Percentiles rank a stretch among this genome's conserved stretches.
phyloP scores from a whole-genome alignment of 1,140 invertebrate genomes.

The Brachionus asplanchnoidis region DNA sequence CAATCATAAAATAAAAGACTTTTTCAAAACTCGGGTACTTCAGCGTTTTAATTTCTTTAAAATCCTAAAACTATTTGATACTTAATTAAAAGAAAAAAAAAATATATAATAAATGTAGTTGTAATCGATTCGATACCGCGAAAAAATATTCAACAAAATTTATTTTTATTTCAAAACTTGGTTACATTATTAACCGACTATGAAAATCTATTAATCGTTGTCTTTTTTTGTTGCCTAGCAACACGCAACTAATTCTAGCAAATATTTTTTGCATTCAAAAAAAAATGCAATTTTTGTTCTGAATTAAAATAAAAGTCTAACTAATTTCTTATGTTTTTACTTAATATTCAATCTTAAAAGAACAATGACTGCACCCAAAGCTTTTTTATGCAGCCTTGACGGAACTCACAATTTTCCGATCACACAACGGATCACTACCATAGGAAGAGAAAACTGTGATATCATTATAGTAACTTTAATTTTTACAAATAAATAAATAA shows the following conservation, averaged over 20 bases:
- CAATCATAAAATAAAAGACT: not conserved
- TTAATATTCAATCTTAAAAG: not conserved
- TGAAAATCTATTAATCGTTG: conserved; percentile 9
- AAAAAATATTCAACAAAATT: not conserved
- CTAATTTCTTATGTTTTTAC: not conserved
- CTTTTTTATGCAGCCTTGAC: conserved; percentile 21
- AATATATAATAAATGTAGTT: not conserved
- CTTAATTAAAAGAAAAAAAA: not conserved
- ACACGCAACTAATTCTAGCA: not conserved
- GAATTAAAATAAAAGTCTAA: not conserved
- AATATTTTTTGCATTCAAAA: conserved; percentile 12
- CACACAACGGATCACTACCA: conserved; percentile 52
- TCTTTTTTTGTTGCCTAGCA: conserved; percentile 3
- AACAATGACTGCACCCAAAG: conserved; percentile 6
- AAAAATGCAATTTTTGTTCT: conserved; percentile 25
- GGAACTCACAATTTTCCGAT: conserved; percentile 41
- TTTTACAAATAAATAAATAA: not conserved
- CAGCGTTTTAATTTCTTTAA: not conserved
- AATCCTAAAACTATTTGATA: not conserved
- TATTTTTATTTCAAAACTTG: conserved; percentile 13
- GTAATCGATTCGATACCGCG: not conserved
- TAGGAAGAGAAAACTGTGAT: conserved; percentile 56
- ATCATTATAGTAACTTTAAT: conserved; percentile 49
- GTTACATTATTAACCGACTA: conserved; percentile 27
- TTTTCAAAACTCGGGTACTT: not conserved